Conservation (phyloP, 2,888 invertebrate species). For the Leptinotarsa rubiginosa region DNA sequence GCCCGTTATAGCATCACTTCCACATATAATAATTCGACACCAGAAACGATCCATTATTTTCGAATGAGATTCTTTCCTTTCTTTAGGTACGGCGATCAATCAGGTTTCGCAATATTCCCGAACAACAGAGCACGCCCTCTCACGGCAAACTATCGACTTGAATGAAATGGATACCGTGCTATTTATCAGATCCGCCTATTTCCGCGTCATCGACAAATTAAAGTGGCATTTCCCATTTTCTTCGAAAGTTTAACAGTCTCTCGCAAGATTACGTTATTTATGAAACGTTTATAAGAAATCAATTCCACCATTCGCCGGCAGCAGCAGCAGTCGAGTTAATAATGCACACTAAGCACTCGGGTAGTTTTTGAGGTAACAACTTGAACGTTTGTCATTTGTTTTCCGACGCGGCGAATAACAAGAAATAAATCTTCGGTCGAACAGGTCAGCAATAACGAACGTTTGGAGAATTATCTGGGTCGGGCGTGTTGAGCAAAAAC, state of each 20-base stretch:
- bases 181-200: conserved; percentile 16
- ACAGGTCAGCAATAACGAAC: conserved; percentile 51
- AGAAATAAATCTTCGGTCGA: conserved; percentile 59
- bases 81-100: not conserved
- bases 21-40: too few species aligned
- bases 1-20: too few species aligned
- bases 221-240: conserved; percentile 18
- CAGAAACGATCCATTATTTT: too few species aligned
- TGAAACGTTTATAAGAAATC: conserved; percentile 29
- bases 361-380: conserved; percentile 43
- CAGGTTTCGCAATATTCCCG: conserved; percentile 1
- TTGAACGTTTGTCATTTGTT: conserved; percentile 60
- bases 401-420: conserved; percentile 59
- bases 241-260: conserved; percentile 10
- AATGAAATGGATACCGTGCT: not conserved
- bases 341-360: conserved; percentile 49
- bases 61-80: not conserved
- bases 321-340: conserved; percentile 38
- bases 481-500: conserved; percentile 17
- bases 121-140: not conserved
- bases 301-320: conserved; percentile 21
- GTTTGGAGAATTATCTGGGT: conserved; percentile 35
- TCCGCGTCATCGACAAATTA: conserved; percentile 19
- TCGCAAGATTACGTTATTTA: conserved; percentile 22
- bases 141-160: not conserved